Conservation (phyloP, 30 jellyfish, hydroid and myxozoan genomes). For the Hydra vulgaris region DNA sequence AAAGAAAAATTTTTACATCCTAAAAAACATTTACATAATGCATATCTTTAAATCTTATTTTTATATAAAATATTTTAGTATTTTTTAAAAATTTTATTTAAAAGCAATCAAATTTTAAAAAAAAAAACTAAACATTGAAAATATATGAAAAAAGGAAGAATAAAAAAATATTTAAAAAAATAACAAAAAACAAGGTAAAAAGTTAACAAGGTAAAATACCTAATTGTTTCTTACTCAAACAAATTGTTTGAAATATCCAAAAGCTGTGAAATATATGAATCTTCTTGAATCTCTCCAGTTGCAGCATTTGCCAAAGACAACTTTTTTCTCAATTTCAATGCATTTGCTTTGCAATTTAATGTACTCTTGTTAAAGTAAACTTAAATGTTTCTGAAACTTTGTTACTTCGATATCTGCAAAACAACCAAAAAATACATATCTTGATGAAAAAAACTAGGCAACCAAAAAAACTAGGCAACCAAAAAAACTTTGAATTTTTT, state of each 20-base stretch:
- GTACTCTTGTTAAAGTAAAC: slow-evolving; percentile 91
- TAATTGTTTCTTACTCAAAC: slow-evolving; percentile 69
- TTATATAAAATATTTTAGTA: too few relatives aligned
- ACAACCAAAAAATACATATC: neutral
- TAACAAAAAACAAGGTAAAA: too few relatives aligned
- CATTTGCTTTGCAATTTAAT: slow-evolving; percentile 76
- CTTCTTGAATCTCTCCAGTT: slow-evolving; percentile 79
- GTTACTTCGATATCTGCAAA: slow-evolving; percentile 61
- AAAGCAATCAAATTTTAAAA: too few relatives aligned
- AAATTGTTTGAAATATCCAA: slow-evolving; percentile 58
- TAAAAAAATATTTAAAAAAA: too few relatives aligned
- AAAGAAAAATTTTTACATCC: too few relatives aligned
- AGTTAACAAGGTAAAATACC: slow-evolving; percentile 32
- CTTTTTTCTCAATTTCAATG: slow-evolving; percentile 82
- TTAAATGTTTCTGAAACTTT: slow-evolving; percentile 86
- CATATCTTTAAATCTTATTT: too few relatives aligned
- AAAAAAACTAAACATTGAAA: too few relatives aligned
- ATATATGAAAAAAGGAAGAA: too few relatives aligned
- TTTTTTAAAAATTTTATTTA: too few relatives aligned
- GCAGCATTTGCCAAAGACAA: slow-evolving; percentile 88
- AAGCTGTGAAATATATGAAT: slow-evolving; percentile 72
- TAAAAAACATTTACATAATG: too few relatives aligned
- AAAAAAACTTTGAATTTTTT: neutral
- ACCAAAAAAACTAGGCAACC: too few relatives aligned
- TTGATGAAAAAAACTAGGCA: neutral